These are phyloP conservation scores for Drosophila meridionalis DNA, from an alignment of 2,888 invertebrate genomes.

Conservation along the genomic window DNA sequence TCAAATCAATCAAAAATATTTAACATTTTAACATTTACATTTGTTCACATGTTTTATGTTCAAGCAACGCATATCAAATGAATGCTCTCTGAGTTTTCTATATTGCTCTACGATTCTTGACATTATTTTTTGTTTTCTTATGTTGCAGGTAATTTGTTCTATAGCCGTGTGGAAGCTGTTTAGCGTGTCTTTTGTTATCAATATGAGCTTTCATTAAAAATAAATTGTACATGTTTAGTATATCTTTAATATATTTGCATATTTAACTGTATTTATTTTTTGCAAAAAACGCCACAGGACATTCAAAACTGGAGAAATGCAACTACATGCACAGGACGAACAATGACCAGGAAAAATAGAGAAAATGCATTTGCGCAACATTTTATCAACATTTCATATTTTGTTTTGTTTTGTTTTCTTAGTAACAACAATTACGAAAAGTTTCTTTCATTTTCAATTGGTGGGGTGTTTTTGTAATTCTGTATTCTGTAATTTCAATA, in stretches of 20 bases:
- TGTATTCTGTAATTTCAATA: constrained; percentile 40
- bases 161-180: constrained; percentile 45
- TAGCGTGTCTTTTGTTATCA: constrained; percentile 36
- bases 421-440: constrained; percentile 61
- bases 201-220: constrained; percentile 67
- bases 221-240: constrained; percentile 47
- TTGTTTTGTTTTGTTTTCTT: constrained; percentile 22
- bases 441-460: constrained; percentile 60
- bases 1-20: constrained; percentile 9
- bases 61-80: constrained; percentile 55
- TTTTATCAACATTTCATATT: constrained; percentile 45
- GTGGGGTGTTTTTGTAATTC: constrained; percentile 72
- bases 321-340: constrained; percentile 68
- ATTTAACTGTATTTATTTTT: constrained; percentile 60
- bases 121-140: constrained; percentile 23
- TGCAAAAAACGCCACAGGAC: constrained; percentile 66
- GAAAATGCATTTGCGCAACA: constrained; percentile 63
- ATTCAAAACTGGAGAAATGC: constrained; percentile 62
- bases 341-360: constrained; percentile 51
- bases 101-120: constrained; percentile 63
- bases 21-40: constrained; percentile 58
- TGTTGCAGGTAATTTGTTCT: constrained; percentile 47
- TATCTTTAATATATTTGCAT: constrained; percentile 47
- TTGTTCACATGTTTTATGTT: constrained; percentile 24
- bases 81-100: constrained; percentile 51